Percentiles rank a stretch among this genome's conserved stretches.
Evolutionary conservation across 2,113 vertebrate species (phyloP).

Genomic region (rabbit (Oryctolagus cuniculus)): DNA sequence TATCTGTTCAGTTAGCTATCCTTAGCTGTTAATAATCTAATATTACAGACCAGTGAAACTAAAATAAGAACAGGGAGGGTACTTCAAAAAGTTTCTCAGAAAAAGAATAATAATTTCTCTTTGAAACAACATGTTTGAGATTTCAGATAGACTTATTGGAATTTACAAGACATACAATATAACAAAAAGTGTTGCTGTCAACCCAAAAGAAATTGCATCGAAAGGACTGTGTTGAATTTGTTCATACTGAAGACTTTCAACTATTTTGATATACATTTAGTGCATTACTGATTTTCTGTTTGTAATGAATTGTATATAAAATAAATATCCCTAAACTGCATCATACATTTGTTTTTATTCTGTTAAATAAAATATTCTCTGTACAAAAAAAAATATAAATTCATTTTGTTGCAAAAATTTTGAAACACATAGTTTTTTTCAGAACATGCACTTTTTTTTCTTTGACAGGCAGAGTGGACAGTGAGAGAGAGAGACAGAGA

Average conservation of each 20-base stretch:
- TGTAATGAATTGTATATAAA: constrained; percentile 41
- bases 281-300: constrained; percentile 28
- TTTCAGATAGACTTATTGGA: constrained; percentile 96
- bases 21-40: background rate
- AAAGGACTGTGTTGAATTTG: constrained; percentile 86
- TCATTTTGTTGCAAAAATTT: no score
- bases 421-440: no score
- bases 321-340: background rate
- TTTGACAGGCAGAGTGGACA: no score
- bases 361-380: constrained; percentile 34
- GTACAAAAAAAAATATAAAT: background rate
- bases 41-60: background rate
- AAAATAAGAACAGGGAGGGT: background rate
- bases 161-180: constrained; percentile 98
- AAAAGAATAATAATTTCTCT: constrained; percentile 96
- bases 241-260: background rate
- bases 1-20: background rate
- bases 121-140: constrained; percentile 99
- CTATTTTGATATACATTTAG: background rate
- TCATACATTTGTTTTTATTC: background rate
- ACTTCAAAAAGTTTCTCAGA: no score
- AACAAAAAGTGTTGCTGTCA: constrained; percentile 95
- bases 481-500: no score
- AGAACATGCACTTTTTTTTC: no score
- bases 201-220: constrained; percentile 94